phyloP scores from a whole-genome alignment of 2,113 vertebrate species.

The Hylia prasina region DNA sequence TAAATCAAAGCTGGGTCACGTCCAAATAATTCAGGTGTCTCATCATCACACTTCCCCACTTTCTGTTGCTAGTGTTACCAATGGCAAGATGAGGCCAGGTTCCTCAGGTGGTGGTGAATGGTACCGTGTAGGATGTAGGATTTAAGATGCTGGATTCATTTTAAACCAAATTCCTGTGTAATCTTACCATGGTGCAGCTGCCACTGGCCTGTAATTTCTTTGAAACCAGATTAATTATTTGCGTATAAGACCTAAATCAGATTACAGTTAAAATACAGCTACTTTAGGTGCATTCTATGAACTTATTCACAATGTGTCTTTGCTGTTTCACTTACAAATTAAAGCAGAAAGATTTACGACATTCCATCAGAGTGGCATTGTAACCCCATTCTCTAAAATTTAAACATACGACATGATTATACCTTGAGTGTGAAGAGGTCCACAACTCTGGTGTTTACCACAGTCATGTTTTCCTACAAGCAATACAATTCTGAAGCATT shows the following conservation, averaged over 20 bases:
- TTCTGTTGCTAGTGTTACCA: background rate
- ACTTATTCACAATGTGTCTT: background rate
- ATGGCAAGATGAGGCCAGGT: background rate
- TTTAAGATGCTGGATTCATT: background rate
- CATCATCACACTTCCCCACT: background rate
- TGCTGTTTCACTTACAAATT: background rate
- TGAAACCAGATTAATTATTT: background rate
- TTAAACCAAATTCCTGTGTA: background rate
- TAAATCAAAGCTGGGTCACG: background rate
- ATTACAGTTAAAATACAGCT: background rate
- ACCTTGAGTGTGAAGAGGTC: background rate
- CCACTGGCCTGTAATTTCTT: background rate
- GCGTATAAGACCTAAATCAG: background rate
- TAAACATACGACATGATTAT: background rate
- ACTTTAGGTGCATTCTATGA: background rate
- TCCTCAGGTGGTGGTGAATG: background rate
- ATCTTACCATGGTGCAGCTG: background rate
- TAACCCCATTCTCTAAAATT: background rate
- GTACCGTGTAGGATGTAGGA: background rate
- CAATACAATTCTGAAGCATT: background rate
- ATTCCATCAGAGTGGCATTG: background rate
- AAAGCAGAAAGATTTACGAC: background rate
- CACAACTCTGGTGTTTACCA: background rate
- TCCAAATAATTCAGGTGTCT: background rate
- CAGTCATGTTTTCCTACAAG: background rate